Percentiles rank a stretch among this genome's conserved stretches.
phyloP scores from a whole-genome alignment of 2,888 invertebrate genomes.

The Drepanosiphum platanoidis region DNA sequence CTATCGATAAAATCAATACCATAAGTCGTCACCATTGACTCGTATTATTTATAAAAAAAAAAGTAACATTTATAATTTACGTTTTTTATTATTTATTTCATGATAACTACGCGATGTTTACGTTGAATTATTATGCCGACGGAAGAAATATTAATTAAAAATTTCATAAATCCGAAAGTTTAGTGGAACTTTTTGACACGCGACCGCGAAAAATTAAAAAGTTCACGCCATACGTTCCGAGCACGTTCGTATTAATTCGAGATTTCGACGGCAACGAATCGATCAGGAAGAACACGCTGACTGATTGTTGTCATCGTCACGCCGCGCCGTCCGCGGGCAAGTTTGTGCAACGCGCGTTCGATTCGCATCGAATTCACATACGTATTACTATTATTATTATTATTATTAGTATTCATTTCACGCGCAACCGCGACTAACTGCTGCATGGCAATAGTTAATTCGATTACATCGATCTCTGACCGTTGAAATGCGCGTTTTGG shows the following conservation, averaged over 20 bases:
- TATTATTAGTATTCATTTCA: too few relatives aligned
- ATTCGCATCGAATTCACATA: background rate
- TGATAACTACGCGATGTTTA: background rate
- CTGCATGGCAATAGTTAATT: background rate
- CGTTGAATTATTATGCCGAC: background rate
- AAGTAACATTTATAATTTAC: too few relatives aligned
- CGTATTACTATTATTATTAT: too few relatives aligned
- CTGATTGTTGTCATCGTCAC: background rate
- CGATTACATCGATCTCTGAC: too few relatives aligned
- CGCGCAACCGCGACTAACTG: background rate
- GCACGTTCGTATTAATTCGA: background rate
- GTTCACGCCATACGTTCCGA: background rate
- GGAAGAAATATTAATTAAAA: background rate
- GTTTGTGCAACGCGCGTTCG: background rate
- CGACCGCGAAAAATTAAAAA: background rate
- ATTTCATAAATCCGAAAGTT: background rate
- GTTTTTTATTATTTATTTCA: too few relatives aligned
- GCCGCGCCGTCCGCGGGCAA: background rate
- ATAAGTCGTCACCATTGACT: too few relatives aligned
- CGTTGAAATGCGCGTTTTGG: too few relatives aligned
- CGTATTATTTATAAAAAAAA: too few relatives aligned
- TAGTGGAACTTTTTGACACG: background rate
- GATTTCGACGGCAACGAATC: background rate
- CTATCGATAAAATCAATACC: too few relatives aligned
- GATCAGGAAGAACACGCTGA: background rate